Evolutionary conservation across 2,113 vertebrate species (phyloP).

Genomic region (Neolamprologus sp.): DNA sequence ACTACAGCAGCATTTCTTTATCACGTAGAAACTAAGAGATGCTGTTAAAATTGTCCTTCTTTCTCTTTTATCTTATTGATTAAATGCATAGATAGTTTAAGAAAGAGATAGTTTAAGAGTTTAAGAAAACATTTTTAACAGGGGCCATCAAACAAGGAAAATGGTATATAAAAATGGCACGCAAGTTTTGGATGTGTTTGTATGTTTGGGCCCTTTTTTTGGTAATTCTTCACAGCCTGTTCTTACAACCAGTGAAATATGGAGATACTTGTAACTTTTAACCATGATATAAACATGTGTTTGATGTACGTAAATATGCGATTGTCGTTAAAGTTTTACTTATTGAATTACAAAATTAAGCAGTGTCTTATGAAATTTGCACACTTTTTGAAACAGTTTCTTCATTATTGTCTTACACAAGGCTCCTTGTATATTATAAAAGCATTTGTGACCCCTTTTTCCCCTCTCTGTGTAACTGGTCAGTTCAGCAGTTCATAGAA

Average conservation of each 20-base stretch:
- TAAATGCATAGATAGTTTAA: neutral
- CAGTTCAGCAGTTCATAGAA: neutral
- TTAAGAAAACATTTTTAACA: neutral
- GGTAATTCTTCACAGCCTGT: neutral
- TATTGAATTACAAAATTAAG: neutral
- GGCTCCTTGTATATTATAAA: neutral
- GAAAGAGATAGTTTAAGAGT: neutral
- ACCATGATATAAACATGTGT: neutral
- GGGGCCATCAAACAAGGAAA: neutral
- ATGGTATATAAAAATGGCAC: neutral
- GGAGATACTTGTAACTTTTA: neutral
- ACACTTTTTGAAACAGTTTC: neutral
- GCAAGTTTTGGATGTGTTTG: neutral
- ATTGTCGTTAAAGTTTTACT: neutral
- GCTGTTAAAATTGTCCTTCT: neutral
- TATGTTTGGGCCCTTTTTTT: neutral
- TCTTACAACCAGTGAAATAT: neutral
- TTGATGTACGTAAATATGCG: neutral
- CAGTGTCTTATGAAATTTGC: neutral
- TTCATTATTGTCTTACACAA: neutral
- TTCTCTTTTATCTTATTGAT: neutral
- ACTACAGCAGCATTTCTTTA: neutral
- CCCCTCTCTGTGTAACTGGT: neutral
- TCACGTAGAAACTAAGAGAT: neutral
- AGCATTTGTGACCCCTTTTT: neutral